Base-by-base conservation (phyloP, 1,140 invertebrate genomes). In the Drosophila triauraria region DNA sequence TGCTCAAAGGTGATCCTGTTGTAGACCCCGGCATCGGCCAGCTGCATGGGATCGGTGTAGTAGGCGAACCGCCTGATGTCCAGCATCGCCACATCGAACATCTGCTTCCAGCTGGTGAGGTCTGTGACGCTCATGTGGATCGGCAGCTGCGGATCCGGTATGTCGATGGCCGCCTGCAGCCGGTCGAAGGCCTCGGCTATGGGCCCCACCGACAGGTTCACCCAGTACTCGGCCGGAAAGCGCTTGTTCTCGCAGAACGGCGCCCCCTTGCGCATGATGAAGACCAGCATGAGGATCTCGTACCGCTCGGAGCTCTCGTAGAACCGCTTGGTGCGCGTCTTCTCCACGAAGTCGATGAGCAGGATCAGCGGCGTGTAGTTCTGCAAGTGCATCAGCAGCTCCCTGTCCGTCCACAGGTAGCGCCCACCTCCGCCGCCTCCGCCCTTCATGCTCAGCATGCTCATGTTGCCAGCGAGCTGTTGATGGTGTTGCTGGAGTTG, bases 101-200 rank as follows among this genome's bases (percentile, higher is more conserved):
- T 92, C 44, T 92, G 87, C 75, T 92, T 92, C 91, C 91, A 92
- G 60, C 82, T 92, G 67, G 91, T 92, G 61, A 92, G 44, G 42
- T 92, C 91, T 35, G 84, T 88, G 2, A 92, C 91, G 54, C 87
- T 92, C 91, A 92, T 92, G 44, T 92, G 91, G 20, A 92, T 92
- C 32, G 86, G 81, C 43, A 92, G 44, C 68, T 91, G 91, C 8
- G 91, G 91, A 88, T 92, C 91, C 17, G 91, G 91, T 76, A 92
- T 92, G 57, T 92, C 91, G 10, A 92, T 91, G 50, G 91, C 83
- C 0, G 91, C 91, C 64, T 88, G 84, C 32, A 92, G 48, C 0
- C 91, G 78, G 65, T 92, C 91, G 12, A 92, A 88, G 4, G 91
- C 91, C 44, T 92, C 91, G 10, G 91, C 91, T 48, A 92, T 88